phyloP scores from a whole-genome alignment of 92 coral and sea anemone genomes.

The Epizoanthus scotinus region DNA sequence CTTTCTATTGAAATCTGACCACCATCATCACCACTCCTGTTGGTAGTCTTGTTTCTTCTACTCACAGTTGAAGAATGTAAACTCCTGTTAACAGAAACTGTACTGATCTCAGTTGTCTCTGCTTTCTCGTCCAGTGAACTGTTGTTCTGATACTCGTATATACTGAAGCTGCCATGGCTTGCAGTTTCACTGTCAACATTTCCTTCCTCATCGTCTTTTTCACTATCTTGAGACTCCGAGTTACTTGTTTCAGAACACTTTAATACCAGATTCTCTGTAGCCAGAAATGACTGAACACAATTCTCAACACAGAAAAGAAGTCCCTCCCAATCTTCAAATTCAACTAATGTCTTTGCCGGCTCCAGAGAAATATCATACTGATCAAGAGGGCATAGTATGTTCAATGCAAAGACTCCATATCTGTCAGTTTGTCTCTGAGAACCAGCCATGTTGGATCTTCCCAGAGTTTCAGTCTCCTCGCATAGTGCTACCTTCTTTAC shows the following conservation, averaged over 20 bases:
- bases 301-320: constrained; percentile 63
- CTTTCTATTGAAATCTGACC: background rate
- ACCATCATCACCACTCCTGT: background rate
- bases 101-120: constrained; percentile 52
- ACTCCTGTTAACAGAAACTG: constrained; percentile 72
- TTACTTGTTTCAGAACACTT: constrained; percentile 11
- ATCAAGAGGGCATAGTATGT: constrained; percentile 70
- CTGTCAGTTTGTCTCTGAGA: constrained; percentile 69
- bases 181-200: background rate
- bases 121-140: constrained; percentile 13
- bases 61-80: constrained; percentile 82
- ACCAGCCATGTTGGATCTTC: constrained; percentile 16
- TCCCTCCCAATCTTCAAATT: constrained; percentile 92
- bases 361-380: constrained; percentile 89
- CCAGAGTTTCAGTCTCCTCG: constrained; percentile 5
- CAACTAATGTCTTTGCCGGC: constrained; percentile 93
- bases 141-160: background rate
- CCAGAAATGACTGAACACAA: constrained; percentile 72
- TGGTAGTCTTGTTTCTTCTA: constrained; percentile 35
- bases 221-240: constrained; percentile 39
- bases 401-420: constrained; percentile 79
- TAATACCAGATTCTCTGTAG: constrained; percentile 44
- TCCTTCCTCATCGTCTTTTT: background rate
- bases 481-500: constrained; percentile 26
- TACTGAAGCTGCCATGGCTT: constrained; percentile 25